A percentile compares a stretch with the other conserved stretches of the same genome.
phyloP scores from a whole-genome alignment of 2,113 vertebrate species.

The Callipepla californica region DNA sequence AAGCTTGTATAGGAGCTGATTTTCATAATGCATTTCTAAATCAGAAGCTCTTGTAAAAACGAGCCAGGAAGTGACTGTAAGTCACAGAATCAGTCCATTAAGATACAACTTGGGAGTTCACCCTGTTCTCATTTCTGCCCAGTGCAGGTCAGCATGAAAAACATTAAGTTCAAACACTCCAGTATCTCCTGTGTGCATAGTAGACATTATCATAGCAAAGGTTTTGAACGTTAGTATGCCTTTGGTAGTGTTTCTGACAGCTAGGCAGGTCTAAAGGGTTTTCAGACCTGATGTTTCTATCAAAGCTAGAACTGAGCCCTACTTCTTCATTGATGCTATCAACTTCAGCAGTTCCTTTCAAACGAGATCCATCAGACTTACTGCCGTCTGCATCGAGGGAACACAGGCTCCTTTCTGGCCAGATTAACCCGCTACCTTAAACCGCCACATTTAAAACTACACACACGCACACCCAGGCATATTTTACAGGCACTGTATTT shows the following conservation, averaged over 20 bases:
- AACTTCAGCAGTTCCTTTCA: not conserved
- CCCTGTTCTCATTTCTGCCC: not conserved
- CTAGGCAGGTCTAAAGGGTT: not conserved
- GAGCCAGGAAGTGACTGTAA: not conserved
- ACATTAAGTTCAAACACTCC: not conserved
- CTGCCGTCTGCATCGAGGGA: not conserved
- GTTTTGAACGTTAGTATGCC: not conserved
- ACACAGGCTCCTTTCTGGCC: not conserved
- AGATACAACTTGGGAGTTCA: not conserved
- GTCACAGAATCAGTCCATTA: not conserved
- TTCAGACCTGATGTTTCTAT: not conserved
- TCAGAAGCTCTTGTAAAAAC: not conserved
- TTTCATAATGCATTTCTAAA: not conserved
- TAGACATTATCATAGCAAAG: not conserved
- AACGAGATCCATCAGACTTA: not conserved
- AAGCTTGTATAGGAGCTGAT: not conserved
- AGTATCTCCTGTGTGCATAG: not conserved
- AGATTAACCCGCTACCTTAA: not conserved
- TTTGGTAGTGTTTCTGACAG: not conserved
- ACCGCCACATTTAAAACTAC: not conserved
- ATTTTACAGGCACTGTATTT: not conserved
- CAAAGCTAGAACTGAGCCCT: not conserved
- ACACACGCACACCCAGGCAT: not conserved
- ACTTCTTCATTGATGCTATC: not conserved
- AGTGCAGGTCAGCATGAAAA: not conserved